These are phyloP conservation scores for Brachyptera risi DNA, from an alignment of 2,888 invertebrate genomes.

Conservation along the genomic window DNA sequence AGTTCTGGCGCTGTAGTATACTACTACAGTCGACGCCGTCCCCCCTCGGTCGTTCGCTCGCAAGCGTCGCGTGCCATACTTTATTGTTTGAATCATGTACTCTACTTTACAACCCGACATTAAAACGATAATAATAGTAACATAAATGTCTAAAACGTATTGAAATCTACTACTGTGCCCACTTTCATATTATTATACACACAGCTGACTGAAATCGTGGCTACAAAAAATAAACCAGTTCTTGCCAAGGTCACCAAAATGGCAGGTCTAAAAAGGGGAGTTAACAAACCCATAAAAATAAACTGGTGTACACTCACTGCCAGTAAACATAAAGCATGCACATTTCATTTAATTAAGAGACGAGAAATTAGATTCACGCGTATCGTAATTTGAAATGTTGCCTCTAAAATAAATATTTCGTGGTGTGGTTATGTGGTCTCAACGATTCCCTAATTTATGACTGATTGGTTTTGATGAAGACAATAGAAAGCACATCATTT, in stretches of 20 bases:
- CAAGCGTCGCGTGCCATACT: slow-evolving; percentile 24
- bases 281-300: slow-evolving; percentile 23
- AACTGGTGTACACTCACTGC: slow-evolving; percentile 5
- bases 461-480: no score
- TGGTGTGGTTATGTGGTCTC: no score
- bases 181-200: slow-evolving; percentile 3
- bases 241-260: slow-evolving; percentile 27
- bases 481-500: no score
- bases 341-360: neutral
- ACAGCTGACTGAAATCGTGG: slow-evolving; percentile 12
- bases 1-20: no score
- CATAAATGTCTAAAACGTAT: slow-evolving; percentile 21
- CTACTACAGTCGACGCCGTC: no score
- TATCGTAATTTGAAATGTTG: no score
- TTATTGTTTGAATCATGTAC: slow-evolving; percentile 20
- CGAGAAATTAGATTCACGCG: no score
- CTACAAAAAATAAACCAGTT: slow-evolving; percentile 18
- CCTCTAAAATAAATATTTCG: no score
- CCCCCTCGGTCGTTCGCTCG: neutral
- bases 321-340: neutral
- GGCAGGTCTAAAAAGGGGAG: slow-evolving; percentile 22
- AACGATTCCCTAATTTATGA: no score
- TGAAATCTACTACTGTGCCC: slow-evolving; percentile 10
- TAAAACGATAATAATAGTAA: slow-evolving; percentile 26
- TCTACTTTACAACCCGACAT: slow-evolving; percentile 27